Conservation (phyloP, 2,113 vertebrate genomes). For the Glareola pratincola region DNA sequence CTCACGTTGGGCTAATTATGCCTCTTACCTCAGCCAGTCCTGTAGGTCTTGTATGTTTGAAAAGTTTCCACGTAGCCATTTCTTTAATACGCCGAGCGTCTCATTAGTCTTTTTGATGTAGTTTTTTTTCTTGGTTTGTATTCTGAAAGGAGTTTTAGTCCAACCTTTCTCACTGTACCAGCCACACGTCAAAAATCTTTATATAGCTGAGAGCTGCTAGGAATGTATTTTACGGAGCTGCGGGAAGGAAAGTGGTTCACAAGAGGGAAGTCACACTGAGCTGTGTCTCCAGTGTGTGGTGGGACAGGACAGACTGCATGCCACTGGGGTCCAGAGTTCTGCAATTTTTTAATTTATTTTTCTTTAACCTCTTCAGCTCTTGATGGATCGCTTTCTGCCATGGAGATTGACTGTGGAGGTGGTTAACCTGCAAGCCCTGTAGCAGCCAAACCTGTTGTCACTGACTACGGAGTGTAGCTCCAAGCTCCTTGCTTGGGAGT, state of each 20-base stretch:
- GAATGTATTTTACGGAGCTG: background rate
- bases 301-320: background rate
- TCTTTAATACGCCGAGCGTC: background rate
- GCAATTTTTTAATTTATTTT: background rate
- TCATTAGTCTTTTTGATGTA: slow-evolving; percentile 23
- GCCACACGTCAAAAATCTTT: background rate
- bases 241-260: background rate
- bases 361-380: background rate
- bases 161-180: background rate
- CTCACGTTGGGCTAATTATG: slow-evolving; percentile 1
- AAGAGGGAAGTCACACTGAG: background rate
- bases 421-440: background rate
- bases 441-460: background rate
- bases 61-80: slow-evolving; percentile 6
- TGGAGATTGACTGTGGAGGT: background rate
- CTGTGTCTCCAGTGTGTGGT: background rate
- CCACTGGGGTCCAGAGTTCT: background rate
- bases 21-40: slow-evolving; percentile 13
- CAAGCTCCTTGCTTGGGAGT: background rate
- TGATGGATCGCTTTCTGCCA: background rate
- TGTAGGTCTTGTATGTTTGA: background rate
- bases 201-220: background rate
- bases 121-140: background rate
- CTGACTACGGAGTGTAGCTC: background rate
- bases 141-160: background rate